A percentile compares a stretch with the other conserved stretches of the same genome.
These are phyloP conservation scores for Brassicogethes aeneus DNA, from an alignment of 2,888 invertebrate genomes.

Conservation along the genomic window DNA sequence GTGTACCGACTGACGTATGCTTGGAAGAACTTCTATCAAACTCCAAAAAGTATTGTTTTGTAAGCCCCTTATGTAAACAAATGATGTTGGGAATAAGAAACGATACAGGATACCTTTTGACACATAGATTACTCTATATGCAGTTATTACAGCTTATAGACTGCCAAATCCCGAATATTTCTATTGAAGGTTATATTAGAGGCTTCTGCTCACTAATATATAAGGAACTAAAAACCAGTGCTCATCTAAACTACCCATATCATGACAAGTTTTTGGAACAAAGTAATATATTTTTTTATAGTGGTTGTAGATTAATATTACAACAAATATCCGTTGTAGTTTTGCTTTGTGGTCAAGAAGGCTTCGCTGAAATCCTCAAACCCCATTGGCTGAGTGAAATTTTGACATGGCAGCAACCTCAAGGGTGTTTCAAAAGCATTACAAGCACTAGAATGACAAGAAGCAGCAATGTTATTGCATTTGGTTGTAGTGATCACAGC, in stretches of 20 bases:
- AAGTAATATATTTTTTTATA: too few species aligned
- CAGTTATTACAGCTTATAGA: slow-evolving; percentile 25
- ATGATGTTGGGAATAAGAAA: slow-evolving; percentile 23
- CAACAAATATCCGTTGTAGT: slow-evolving; percentile 33
- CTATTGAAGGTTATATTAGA: slow-evolving; percentile 8
- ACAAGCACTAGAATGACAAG: slow-evolving; percentile 18
- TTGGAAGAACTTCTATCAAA: slow-evolving; percentile 22
- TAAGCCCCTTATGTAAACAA: slow-evolving; percentile 17
- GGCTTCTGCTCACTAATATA: slow-evolving; percentile 26
- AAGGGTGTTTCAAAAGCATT: slow-evolving; percentile 35
- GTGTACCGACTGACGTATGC: slow-evolving; percentile 24
- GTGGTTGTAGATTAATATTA: too few species aligned
- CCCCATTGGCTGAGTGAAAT: slow-evolving; percentile 33
- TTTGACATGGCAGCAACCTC: slow-evolving; percentile 35
- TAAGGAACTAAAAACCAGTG: slow-evolving; percentile 28
- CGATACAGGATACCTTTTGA: slow-evolving; percentile 27
- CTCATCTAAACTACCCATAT: slow-evolving; percentile 24
- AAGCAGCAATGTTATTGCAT: slow-evolving; percentile 30
- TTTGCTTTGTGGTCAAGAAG: slow-evolving; percentile 42
- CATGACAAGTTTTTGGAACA: slow-evolving; percentile 31
- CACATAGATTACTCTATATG: too few species aligned
- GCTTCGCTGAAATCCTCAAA: slow-evolving; percentile 39
- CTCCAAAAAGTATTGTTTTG: slow-evolving; percentile 15
- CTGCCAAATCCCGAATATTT: slow-evolving; percentile 14
- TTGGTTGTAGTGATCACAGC: slow-evolving; percentile 40